Evolutionary conservation across 2,113 vertebrate genomes (phyloP), one percentile per base, ranked within the genome.

Genomic region (Aldabrachelys gigantea): DNA sequence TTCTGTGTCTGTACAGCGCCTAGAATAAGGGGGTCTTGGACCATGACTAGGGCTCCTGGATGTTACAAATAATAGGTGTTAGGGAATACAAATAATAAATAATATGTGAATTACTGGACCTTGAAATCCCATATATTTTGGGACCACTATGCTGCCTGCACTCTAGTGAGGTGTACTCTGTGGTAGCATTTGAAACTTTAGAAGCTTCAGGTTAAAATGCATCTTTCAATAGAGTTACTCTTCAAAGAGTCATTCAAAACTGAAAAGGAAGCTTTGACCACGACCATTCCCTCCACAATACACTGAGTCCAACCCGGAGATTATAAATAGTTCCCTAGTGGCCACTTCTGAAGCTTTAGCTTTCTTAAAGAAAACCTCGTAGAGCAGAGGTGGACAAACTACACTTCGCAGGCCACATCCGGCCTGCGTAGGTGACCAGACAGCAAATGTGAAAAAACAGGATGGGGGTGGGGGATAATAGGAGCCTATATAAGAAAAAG

Each of bases 141-240:
- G 49, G 92, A 31, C 49, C 92, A 29, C 22, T 81, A 80, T 8
- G 62, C 57, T 29, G n/a, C 56, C 31, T 2, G 27, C 8, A 17
- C 31, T 87, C 84, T 65, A 41, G 56, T 16, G 8, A 25, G 6
- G 8, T 52, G 69, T 54, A 54, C 84, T 19, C 4, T 59, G 14
- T 1, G 0, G 24, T 6, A 83, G 49, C 27, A 56, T 19, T 4
- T 52, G 47, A 84, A 84, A 57, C 88, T 35, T 47, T 57, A 49
- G 57, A 54, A 52, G 91, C 54, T 2, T 85, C 17, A 16, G 47
- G 49, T 83, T 89, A 94, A 50, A n/a, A 2, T 9, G 41, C n/a
- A 10, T 38, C 35, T 44, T 62, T 29, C 78, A 49, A 12, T 6
- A 8, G 0, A 0, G 10, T 13, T 87, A 1, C 31, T 56, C 3